Conservation (phyloP, 2,113 vertebrate genomes). For the Orthonyx spaldingii region DNA sequence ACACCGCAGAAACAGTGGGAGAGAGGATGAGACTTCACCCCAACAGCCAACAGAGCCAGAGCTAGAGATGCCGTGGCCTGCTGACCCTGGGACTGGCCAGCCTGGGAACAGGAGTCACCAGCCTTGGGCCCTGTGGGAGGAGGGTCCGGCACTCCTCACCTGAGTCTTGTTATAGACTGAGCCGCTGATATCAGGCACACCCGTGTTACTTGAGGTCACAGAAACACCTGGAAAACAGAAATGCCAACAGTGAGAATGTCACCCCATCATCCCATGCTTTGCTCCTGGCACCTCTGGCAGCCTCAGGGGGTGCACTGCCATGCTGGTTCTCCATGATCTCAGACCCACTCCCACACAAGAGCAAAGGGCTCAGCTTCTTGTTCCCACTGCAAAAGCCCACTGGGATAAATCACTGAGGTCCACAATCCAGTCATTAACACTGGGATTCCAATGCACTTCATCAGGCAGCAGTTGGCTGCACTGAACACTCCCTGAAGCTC, state of each 20-base stretch:
- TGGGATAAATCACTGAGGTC: background rate
- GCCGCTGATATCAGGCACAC: conserved; percentile 89
- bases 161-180: conserved; percentile 94
- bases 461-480: background rate
- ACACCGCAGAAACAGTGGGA: background rate
- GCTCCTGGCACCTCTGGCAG: background rate
- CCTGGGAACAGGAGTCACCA: background rate
- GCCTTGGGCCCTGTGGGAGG: background rate
- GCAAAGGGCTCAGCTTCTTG: background rate
- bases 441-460: background rate
- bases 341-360: background rate
- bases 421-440: accelerated
- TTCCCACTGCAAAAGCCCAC: background rate
- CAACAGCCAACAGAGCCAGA: background rate
- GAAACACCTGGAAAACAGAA: conserved; percentile 79
- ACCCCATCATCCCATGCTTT: background rate
- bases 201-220: conserved; percentile 83
- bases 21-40: background rate
- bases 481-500: background rate
- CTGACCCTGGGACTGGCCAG: background rate
- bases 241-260: background rate
- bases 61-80: background rate
- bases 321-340: background rate
- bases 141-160: conserved; percentile 65
- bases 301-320: background rate